Conservation (phyloP, 2,113 vertebrate genomes). For the Passer montanus region DNA sequence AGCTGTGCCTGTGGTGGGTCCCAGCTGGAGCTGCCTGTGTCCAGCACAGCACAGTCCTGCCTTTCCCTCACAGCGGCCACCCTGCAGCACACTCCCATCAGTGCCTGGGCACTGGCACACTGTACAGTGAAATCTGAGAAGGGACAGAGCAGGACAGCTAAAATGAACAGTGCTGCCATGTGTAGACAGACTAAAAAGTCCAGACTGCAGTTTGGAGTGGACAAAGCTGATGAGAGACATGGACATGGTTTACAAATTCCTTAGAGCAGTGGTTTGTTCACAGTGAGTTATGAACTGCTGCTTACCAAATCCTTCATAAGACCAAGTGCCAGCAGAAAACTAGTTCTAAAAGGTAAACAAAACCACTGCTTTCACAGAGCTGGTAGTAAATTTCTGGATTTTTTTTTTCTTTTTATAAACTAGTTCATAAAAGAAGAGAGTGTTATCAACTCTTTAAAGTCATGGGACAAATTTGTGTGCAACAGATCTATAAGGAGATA, state of each 20-base stretch:
- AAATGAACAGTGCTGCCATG: background rate
- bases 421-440: background rate
- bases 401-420: background rate
- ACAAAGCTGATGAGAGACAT: background rate
- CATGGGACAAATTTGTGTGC: background rate
- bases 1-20: background rate
- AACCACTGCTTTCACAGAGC: background rate
- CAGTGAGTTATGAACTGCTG: background rate
- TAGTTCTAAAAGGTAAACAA: background rate
- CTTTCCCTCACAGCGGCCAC: background rate
- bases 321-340: background rate
- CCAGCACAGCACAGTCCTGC: rapidly evolving
- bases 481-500: background rate
- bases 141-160: background rate
- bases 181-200: background rate
- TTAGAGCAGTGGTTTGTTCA: background rate
- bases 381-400: background rate
- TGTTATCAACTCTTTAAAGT: background rate
- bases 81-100: background rate
- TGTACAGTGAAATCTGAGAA: background rate
- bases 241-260: background rate
- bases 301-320: background rate
- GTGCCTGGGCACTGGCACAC: background rate
- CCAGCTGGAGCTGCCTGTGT: background rate
- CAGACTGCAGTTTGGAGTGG: background rate